Evolutionary conservation across 2,797 vertebrate genomes (phyloP).

Genomic region (Phoeniculus purpureus): DNA sequence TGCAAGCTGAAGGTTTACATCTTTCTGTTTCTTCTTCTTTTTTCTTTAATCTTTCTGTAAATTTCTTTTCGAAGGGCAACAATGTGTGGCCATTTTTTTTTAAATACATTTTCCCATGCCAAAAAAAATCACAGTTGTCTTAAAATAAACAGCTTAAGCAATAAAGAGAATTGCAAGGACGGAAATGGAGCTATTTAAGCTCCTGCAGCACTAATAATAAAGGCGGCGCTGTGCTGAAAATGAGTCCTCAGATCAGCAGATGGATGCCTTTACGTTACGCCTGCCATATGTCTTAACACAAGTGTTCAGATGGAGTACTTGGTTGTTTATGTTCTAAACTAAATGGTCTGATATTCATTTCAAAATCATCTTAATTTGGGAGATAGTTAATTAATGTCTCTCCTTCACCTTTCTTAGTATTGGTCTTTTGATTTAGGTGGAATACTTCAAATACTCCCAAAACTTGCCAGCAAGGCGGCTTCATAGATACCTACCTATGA

Average conservation of each 20-base stretch:
- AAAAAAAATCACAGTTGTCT: background rate
- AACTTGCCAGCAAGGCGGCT: background rate
- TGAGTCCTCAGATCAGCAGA: background rate
- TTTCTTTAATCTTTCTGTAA: background rate
- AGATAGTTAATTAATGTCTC: background rate
- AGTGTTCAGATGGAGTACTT: background rate
- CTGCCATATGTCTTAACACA: background rate
- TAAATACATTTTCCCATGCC: background rate
- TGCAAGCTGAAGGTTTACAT: background rate
- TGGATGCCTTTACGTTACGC: background rate
- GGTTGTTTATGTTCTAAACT: background rate
- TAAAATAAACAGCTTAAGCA: background rate
- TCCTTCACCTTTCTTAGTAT: background rate
- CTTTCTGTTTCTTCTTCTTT: background rate
- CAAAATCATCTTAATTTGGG: background rate
- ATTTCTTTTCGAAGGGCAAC: background rate
- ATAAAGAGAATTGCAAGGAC: accelerated
- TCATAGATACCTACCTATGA: background rate
- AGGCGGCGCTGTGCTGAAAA: background rate
- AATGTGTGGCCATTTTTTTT: accelerated
- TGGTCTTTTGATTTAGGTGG: background rate
- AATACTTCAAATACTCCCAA: background rate
- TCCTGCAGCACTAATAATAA: background rate
- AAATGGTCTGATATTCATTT: background rate
- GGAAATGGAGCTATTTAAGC: background rate